phyloP scores from a whole-genome alignment of 2,888 invertebrate species.

The Campoplex nolae region DNA sequence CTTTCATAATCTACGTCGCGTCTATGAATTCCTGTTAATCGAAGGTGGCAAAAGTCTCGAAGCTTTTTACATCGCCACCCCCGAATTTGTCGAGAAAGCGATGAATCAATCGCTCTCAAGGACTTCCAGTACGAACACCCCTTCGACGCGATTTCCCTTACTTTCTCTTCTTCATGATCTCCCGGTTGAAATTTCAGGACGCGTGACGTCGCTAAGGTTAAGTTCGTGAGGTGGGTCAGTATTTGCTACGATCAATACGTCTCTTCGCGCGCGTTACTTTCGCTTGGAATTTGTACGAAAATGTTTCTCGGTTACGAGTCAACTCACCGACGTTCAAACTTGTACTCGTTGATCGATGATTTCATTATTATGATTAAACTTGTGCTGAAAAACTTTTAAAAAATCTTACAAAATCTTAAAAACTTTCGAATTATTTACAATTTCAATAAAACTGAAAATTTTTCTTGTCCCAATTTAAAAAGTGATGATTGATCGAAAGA shows the following conservation, averaged over 20 bases:
- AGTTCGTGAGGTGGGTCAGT: conserved; percentile 75
- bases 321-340: background rate
- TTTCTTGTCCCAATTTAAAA: background rate
- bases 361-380: background rate
- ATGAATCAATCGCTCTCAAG: conserved; percentile 43
- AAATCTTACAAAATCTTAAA: background rate
- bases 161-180: conserved; percentile 71
- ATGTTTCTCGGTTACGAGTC: background rate
- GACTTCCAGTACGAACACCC: conserved; percentile 42
- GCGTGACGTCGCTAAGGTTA: conserved; percentile 83
- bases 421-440: background rate
- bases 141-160: background rate
- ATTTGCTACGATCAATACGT: conserved; percentile 46
- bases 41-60: conserved; percentile 79
- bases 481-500: background rate
- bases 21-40: conserved; percentile 78
- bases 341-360: background rate
- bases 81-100: conserved; percentile 27
- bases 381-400: background rate
- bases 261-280: background rate
- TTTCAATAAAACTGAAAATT: background rate
- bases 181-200: conserved; percentile 80
- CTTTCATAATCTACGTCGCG: conserved; percentile 12
- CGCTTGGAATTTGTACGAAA: background rate
- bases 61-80: conserved; percentile 78